Base-by-base conservation (phyloP, 2,888 invertebrate genomes). In the Sphinx pinastri region DNA sequence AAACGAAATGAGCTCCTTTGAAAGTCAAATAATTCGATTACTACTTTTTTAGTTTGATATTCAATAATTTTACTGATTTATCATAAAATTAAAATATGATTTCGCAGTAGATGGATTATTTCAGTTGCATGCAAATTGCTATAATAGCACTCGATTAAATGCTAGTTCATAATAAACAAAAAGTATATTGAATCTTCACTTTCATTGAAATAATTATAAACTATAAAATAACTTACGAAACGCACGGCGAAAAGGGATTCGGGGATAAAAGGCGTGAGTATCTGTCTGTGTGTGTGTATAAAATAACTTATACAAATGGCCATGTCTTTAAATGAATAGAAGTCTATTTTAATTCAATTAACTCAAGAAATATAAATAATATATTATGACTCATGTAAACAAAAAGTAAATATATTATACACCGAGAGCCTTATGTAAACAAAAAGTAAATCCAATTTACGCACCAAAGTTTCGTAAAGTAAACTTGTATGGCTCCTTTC, bases 401-500 rank as follows among this genome's bases (percentile, higher is more conserved):
- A 54, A 52, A 67, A 52, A 63, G 45, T 45, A 63, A 45, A 51
- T 63, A n/a, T n/a, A n/a, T n/a, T n/a, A n/a, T 38, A 38, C 5
- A 0, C 38, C 38, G 8, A 38, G 38, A 38, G 38, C 38, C 25
- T 25, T 38, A 51, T 31, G n/a, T 52, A 54, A 13, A 63, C 7
- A 54, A 52, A 67, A 52, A 63, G 45, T 45, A 63, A 45, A 51
- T 63, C 54, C 60, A 69, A 54, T 63, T 45, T 63, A 60, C 45
- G 38, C 38, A 54, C 5, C 69, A 55, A 38, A 12, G 38, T 63
- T 69, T 54, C 38, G 38, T 47, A 69, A 69, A 54, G 55, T 67
- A 67, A 58, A 49, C 70, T 70, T 67, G 58, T 70, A 68, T 63
- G 68, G 72, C 72, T 71, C 75, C 68, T 72, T 77, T 79, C 75